Evolutionary conservation across 2,888 invertebrate species (phyloP), one percentile per base, ranked within the genome.

Genomic region (Caradrina clavipalpis): DNA sequence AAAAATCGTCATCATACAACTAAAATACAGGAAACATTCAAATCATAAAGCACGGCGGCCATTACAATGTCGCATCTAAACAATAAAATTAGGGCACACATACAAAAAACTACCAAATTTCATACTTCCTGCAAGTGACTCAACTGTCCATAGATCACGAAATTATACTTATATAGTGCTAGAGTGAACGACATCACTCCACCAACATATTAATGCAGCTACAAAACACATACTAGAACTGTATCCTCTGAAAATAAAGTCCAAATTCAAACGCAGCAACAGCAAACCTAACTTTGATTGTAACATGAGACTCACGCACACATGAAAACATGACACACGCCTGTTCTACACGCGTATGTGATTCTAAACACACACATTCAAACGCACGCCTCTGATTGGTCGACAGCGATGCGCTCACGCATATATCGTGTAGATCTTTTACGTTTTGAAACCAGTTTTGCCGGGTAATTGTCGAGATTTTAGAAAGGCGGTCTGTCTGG

Each of bases 391-490:
- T 53, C 70, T 83, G 88, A 91, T 93, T 92, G 92, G 93, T 45
- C 49, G 69, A 64, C 42, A 35, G 63, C 63, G 69, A 69, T 89
- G 92, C 93, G 93, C 91, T 56, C 74, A 89, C 91, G 92, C 92
- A 93, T 82, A 86, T 83, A 84, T 84, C 84, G 71, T 73, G 73
- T 80, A 81, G 81, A 84, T 84, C 84, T 84, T 81, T 81, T 87
- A 87, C 90, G 90, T 92, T 92, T 94, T 92, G 91, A 92, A 95
- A 94, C 94, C 78, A 86, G 94, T 93, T 92, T 87, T 88, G 88
- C 87, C 80, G 83, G 88, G 91, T 93, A 93, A 93, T 92, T 91
- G 94, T 90, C 76, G 91, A 95, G 95, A 95, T 95, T 95, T 95
- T 96, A 95, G 95, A 95, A 96, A 96, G 95, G 95, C 91, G 88